phyloP scores from a whole-genome alignment of 2,113 vertebrate genomes.

The Dascyllus trimaculatus region DNA sequence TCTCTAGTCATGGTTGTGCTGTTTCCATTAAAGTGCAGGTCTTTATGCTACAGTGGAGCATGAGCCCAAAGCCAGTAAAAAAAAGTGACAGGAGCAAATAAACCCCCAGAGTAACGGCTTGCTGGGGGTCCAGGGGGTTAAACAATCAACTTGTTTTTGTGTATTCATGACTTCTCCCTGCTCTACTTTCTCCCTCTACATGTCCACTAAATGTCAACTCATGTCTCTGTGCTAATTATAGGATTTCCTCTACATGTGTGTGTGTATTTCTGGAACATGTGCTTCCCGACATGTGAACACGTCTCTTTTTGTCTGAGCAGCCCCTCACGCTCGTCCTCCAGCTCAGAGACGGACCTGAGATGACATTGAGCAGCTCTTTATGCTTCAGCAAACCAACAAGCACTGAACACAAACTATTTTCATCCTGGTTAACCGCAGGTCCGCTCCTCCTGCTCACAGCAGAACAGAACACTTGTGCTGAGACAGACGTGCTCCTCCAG shows the following conservation, averaged over 20 bases:
- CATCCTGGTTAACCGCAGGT: constrained; percentile 12
- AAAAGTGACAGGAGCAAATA: too few relatives aligned
- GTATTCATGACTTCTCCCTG: too few relatives aligned
- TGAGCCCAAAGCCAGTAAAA: too few relatives aligned
- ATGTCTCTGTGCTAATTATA: background rate
- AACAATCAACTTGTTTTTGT: too few relatives aligned
- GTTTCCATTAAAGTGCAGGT: too few relatives aligned
- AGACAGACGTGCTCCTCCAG: background rate
- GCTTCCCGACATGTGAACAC: background rate
- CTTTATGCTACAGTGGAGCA: too few relatives aligned
- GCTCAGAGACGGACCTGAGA: background rate
- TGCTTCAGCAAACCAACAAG: background rate
- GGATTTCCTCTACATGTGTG: background rate
- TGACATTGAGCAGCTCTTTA: background rate
- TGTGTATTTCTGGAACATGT: background rate
- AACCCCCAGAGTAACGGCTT: too few relatives aligned
- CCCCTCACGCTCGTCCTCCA: background rate
- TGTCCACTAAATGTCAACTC: background rate
- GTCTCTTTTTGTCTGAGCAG: background rate
- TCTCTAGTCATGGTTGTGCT: too few relatives aligned
- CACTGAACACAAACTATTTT: constrained; percentile 16
- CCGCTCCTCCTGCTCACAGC: background rate
- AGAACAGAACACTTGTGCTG: background rate
- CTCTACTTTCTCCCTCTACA: too few relatives aligned
- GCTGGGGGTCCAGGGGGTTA: too few relatives aligned